Conservation (phyloP, 2,888 invertebrate species). For the Sarcophaga subvicina region DNA sequence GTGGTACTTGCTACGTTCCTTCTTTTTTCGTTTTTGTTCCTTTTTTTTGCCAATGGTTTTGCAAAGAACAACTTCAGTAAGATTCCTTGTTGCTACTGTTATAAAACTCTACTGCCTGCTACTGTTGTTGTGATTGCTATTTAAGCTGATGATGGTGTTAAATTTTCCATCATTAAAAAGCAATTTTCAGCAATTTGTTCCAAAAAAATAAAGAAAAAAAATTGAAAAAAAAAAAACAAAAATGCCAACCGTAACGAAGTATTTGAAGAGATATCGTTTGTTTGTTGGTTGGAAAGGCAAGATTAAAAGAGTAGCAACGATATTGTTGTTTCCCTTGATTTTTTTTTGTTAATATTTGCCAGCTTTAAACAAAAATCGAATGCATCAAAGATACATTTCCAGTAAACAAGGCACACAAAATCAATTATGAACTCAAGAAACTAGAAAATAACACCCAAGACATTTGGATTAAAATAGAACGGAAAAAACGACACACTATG, state of each 20-base stretch:
- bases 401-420: conserved; percentile 45
- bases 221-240: background rate
- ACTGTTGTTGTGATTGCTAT: conserved; percentile 51
- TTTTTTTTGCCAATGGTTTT: conserved; percentile 20
- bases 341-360: background rate
- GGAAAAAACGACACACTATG: background rate
- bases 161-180: conserved; percentile 71
- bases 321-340: background rate
- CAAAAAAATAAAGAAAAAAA: background rate
- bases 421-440: conserved; percentile 30
- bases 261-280: conserved; percentile 22
- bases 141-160: conserved; percentile 62
- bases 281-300: conserved; percentile 33
- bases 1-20: background rate
- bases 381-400: conserved; percentile 33
- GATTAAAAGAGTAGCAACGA: conserved; percentile 4
- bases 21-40: background rate
- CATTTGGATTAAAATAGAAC: background rate
- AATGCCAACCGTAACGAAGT: conserved; percentile 13
- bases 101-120: background rate
- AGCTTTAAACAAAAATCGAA: conserved; percentile 19
- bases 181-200: conserved; percentile 70
- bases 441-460: conserved; percentile 31
- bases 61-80: conserved; percentile 4
- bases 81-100: conserved; percentile 17